Base-by-base conservation (phyloP, 2,797 vertebrate genomes). In the Basileuterus tristriatus region DNA sequence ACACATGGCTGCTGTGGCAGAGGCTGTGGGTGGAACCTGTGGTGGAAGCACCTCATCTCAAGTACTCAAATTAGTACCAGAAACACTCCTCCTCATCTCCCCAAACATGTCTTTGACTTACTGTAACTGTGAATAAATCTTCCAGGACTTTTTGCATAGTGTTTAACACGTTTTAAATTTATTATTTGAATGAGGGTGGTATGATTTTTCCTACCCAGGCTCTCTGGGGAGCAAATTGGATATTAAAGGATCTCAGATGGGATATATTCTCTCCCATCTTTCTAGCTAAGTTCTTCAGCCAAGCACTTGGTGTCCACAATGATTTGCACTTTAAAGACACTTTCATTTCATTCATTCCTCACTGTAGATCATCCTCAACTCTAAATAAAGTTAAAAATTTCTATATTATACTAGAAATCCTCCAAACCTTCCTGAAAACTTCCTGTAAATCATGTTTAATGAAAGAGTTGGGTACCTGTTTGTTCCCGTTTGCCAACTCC, bases 51-150 rank as follows among this genome's bases (percentile, higher is more conserved):
- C 50, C 70, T 69, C 49, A 52, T 29, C 62, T 72, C 32, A 65
- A 69, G 22, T 12, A 60, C 82, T 34, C 55, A 69, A 5, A 58
- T 58, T 56, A 64, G 62, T 56, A 41, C 52, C 17, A 32, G 70
- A 89, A 94, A 87, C 60, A 77, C 83, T 81, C 87, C 76, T 90
- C 75, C 62, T 96, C 62, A 37, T 47, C 74, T 87, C 67, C 49
- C 71, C 46, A 82, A 85, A 74, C 56, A 60, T 2, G 41, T 56
- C 17, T 69, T 79, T 59, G 49, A 77, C 37, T 89, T 79, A 62
- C 47, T 74, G 12, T 41, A 63, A 60, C 86, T 64, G 70, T n/a
- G 32, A 90, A 79, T 49, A 77, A 70, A 76, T 67, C 56, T 84
- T 76, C 27, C 49, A 74, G 63, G 52, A 22, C 18, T 84, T 80